These are phyloP conservation scores for Cacoxenus indagator DNA, from an alignment of 2,888 invertebrate genomes.

Conservation along the genomic window DNA sequence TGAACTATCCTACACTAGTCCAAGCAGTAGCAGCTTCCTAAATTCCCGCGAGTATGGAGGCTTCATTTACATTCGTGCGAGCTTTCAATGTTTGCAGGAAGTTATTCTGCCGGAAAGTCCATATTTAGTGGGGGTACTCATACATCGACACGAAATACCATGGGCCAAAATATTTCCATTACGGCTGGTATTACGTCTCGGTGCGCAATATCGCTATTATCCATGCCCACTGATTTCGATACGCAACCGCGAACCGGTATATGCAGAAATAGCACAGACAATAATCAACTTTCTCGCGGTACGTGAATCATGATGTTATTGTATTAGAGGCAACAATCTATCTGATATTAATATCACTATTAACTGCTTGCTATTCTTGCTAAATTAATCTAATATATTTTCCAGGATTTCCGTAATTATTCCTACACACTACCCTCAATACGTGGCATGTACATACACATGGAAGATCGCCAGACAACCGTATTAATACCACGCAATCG, in stretches of 20 bases:
- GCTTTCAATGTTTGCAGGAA: constrained; percentile 85
- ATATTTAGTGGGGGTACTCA: constrained; percentile 82
- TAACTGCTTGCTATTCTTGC: too few species aligned
- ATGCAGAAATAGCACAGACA: constrained; percentile 88
- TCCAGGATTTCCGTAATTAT: constrained; percentile 84
- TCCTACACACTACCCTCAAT: constrained; percentile 84
- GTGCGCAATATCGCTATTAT: constrained; percentile 88
- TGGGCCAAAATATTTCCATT: constrained; percentile 83
- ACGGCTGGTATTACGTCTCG: constrained; percentile 82
- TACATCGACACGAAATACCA: constrained; percentile 76
- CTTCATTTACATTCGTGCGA: constrained; percentile 84
- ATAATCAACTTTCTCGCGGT: constrained; percentile 87
- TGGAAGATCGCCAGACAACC: constrained; percentile 84
- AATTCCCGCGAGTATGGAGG: constrained; percentile 83
- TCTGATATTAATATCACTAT: too few species aligned
- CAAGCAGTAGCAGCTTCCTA: constrained; percentile 72
- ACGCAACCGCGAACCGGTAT: constrained; percentile 82
- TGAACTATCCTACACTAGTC: constrained; percentile 79
- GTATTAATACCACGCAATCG: constrained; percentile 84
- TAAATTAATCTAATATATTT: not conserved
- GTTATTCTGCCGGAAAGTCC: constrained; percentile 81
- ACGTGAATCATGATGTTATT: constrained; percentile 45
- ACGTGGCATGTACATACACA: constrained; percentile 83
- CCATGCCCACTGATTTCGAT: constrained; percentile 87
- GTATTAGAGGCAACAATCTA: too few species aligned